Evolutionary conservation across 2,113 vertebrate species (phyloP).

Genomic region (Strix uralensis): DNA sequence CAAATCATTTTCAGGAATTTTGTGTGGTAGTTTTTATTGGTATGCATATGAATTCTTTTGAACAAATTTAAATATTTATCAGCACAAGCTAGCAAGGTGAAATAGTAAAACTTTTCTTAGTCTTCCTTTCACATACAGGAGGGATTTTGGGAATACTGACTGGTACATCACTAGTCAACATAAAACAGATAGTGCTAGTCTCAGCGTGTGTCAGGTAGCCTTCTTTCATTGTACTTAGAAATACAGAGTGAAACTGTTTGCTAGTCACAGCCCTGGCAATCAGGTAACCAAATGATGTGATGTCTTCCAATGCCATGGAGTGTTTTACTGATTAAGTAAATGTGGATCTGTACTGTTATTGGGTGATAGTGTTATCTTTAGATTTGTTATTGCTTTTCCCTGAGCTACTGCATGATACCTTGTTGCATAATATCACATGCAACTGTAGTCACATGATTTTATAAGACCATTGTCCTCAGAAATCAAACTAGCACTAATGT

Average conservation of each 20-base stretch:
- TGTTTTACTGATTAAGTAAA: constrained; percentile 32
- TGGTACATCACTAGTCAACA: not conserved
- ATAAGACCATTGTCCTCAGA: not conserved
- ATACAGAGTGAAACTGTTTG: not conserved
- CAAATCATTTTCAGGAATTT: not conserved
- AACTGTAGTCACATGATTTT: not conserved
- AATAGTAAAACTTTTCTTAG: not conserved
- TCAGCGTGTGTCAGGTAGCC: not conserved
- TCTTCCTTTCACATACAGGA: not conserved
- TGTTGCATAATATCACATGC: not conserved
- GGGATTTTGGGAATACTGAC: not conserved
- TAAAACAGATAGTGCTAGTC: not conserved
- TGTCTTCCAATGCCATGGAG: not conserved
- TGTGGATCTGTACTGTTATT: not conserved
- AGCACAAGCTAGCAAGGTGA: not conserved
- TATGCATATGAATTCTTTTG: not conserved
- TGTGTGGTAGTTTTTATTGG: not conserved
- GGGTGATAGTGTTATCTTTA: not conserved
- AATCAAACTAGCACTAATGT: not conserved
- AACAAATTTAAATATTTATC: not conserved
- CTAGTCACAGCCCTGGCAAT: not conserved
- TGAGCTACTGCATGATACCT: constrained; percentile 8
- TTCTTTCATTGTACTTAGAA: not conserved
- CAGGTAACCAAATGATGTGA: not conserved
- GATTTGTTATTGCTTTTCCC: constrained; percentile 14